A percentile compares a stretch with the other conserved stretches of the same genome.
Evolutionary conservation across 2,113 vertebrate genomes (phyloP).

Genomic region (Tachuris rubrigastra): DNA sequence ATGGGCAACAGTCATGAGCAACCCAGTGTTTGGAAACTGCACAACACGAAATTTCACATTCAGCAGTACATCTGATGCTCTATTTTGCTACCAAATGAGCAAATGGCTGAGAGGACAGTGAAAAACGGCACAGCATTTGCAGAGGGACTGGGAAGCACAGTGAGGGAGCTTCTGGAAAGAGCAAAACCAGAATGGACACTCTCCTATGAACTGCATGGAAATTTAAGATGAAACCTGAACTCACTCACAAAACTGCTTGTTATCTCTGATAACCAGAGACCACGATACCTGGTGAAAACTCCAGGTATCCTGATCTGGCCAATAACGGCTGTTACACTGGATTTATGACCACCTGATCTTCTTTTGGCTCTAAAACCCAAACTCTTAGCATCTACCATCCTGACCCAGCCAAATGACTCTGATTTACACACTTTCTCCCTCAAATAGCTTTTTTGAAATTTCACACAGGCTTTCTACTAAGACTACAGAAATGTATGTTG

Average conservation of each 20-base stretch:
- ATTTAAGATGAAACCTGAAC: neutral
- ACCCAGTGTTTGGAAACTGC: neutral
- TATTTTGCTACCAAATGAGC: neutral
- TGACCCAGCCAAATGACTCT: neutral
- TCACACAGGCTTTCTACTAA: neutral
- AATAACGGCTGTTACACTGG: neutral
- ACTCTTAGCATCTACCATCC: neutral
- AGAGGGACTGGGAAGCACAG: neutral
- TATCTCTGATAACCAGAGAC: neutral
- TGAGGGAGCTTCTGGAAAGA: neutral
- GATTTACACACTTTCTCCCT: neutral
- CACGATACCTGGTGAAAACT: neutral
- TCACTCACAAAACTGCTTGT: neutral
- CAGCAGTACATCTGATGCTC: neutral
- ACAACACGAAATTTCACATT: neutral
- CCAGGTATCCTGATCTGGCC: neutral
- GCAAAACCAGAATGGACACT: rapidly evolving
- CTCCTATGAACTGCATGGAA: neutral
- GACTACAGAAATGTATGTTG: neutral
- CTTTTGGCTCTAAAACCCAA: neutral
- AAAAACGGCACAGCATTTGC: neutral
- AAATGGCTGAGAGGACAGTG: neutral
- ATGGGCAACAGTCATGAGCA: neutral
- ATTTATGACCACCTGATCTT: neutral
- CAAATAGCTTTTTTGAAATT: neutral